Evolutionary conservation across 92 coral and sea anemone species (phyloP).

Genomic region (Meandrina meandrites): DNA sequence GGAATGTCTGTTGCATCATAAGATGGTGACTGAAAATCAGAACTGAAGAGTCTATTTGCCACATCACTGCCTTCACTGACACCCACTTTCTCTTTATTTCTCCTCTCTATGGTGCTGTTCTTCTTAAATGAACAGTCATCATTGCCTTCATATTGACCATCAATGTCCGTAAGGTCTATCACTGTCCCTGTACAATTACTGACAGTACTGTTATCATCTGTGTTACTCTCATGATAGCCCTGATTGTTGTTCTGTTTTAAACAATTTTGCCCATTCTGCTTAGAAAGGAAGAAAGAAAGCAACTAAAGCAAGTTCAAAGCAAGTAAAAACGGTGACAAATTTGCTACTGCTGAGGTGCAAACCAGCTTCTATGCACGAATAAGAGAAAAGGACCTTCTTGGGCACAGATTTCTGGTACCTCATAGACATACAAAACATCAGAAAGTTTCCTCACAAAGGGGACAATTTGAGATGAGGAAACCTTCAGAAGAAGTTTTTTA

Average conservation of each 20-base stretch:
- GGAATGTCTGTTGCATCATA: slow-evolving; percentile 3
- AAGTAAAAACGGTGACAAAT: too few relatives aligned
- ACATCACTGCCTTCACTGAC: slow-evolving; percentile 9
- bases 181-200: not conserved
- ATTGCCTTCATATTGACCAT: not conserved
- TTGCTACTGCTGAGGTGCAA: too few relatives aligned
- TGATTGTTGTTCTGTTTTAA: not conserved
- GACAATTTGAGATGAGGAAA: too few relatives aligned
- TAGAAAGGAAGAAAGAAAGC: not conserved
- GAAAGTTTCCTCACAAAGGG: too few relatives aligned
- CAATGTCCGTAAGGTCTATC: not conserved
- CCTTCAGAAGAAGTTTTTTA: too few relatives aligned
- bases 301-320: not conserved
- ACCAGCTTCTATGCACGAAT: too few relatives aligned
- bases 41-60: slow-evolving; percentile 12
- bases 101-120: not conserved
- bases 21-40: slow-evolving; percentile 11
- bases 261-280: not conserved
- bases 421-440: too few relatives aligned
- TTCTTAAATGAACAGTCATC: not conserved
- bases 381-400: too few relatives aligned
- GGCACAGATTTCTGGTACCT: too few relatives aligned
- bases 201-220: not conserved
- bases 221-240: not conserved
- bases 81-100: not conserved